Base-by-base conservation (phyloP, 1,140 invertebrate species). In the Drosophila pseudoobscura region DNA sequence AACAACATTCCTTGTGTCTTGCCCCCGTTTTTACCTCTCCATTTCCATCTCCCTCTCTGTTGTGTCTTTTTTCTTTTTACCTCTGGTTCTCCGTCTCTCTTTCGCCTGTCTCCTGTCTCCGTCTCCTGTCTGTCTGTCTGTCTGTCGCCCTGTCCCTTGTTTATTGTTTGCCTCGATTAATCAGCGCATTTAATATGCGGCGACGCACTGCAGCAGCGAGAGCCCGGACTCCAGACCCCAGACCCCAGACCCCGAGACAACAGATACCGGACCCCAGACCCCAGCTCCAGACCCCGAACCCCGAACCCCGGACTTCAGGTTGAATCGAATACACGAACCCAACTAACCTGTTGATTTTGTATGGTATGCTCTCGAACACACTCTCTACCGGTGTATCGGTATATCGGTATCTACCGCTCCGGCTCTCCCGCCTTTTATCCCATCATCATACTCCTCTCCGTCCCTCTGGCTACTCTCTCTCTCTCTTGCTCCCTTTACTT, bases 81-180 rank as follows among this genome's bases (percentile, higher is more conserved):
- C 17, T 20, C 45, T 58, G 17, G 35, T 22, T 50, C 31, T 55
- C 63, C 79, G 53, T 70, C 53, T 75, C 53, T 75, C 78, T 83
- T 64, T 45, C 41, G 9, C 11, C 11, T 39, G 43, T 31, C 20
- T 24, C 22, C 29, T 26, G 17, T 20, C 29, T 6, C 20, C 6
- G 44, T 43, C 45, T 31, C 44, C 56, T 58, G 54, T 29, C 44
- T 20, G 29, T 43, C 15, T 15, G 15, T 41, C 15, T 64, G 15
- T 43, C 26, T 29, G 43, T 47, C 41, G 29, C n/a, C 41, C 52
- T 22, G 8, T 44, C 49, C 50, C 60, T 63, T 72, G 65, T 72
- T 73, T 72, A 80, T 80, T 80, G 80, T 84, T 80, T 76, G 62
- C 62, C 66, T 57, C 58, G 73, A 87, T 85, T 85, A 87, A 85